Percentiles rank a stretch among this genome's conserved stretches.
These are phyloP conservation scores for Pandemis heparana DNA, from an alignment of 2,888 invertebrate species.

Conservation along the genomic window DNA sequence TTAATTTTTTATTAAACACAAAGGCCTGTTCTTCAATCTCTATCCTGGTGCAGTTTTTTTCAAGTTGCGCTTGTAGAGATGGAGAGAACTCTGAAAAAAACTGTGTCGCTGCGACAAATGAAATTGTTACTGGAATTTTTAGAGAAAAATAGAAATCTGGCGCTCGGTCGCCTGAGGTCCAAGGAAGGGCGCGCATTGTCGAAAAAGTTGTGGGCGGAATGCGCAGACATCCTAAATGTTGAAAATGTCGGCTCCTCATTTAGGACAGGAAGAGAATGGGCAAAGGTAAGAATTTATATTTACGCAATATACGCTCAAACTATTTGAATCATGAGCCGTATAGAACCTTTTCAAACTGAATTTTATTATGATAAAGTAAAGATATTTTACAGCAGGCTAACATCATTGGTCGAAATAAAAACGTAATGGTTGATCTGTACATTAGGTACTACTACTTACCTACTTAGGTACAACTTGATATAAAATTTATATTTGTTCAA, in stretches of 20 bases:
- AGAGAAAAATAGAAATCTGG: conserved; percentile 42
- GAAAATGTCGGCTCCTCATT: conserved; percentile 39
- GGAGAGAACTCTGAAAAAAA: conserved; percentile 43
- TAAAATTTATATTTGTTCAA: no score
- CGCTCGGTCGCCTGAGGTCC: conserved; percentile 39
- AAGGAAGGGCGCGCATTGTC: conserved; percentile 42
- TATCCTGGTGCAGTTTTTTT: conserved; percentile 41
- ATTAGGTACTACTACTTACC: no score
- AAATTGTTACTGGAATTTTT: conserved; percentile 43
- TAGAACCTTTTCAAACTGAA: conserved; percentile 1
- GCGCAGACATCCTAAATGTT: conserved; percentile 40
- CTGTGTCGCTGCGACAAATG: conserved; percentile 43
- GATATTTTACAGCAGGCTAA: no score
- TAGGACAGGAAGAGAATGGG: conserved; percentile 39
- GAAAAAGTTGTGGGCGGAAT: conserved; percentile 40
- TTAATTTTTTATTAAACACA: not conserved
- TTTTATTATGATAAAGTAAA: no score
- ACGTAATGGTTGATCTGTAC: no score
- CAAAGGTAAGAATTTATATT: conserved; percentile 32
- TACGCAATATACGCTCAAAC: no score
- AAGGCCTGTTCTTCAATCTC: conserved; percentile 12
- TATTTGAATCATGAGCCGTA: not conserved
- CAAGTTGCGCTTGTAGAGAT: conserved; percentile 33
- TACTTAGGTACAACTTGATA: no score
- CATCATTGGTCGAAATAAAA: no score